phyloP scores from a whole-genome alignment of 2,797 vertebrate species.

The Melanitta fusca region DNA sequence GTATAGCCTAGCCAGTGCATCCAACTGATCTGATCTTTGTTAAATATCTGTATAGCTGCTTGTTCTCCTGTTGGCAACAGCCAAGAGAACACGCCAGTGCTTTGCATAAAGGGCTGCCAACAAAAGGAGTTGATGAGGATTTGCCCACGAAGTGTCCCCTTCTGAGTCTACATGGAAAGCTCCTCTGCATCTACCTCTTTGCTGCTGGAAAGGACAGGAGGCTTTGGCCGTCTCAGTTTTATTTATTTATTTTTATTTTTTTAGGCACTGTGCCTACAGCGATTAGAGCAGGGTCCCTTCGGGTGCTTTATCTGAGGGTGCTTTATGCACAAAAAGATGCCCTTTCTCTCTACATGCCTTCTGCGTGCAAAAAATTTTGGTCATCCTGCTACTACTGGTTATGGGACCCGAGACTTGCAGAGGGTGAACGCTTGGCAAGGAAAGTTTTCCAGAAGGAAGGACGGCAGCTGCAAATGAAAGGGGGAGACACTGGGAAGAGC shows the following conservation, averaged over 20 bases:
- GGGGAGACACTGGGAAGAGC: neutral
- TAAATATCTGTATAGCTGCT: neutral
- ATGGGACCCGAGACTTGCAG: neutral
- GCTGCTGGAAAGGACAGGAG: neutral
- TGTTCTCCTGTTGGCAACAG: conserved; percentile 17
- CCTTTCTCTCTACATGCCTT: neutral
- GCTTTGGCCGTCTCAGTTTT: neutral
- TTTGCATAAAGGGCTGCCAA: conserved; percentile 44
- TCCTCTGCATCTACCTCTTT: conserved; percentile 40
- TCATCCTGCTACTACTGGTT: neutral
- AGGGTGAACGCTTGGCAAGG: neutral
- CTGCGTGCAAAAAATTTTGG: neutral
- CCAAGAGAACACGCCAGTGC: conserved; percentile 14
- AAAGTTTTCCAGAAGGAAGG: neutral
- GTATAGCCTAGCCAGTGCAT: neutral
- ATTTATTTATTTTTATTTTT: neutral
- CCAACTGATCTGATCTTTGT: neutral
- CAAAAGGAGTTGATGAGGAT: conserved; percentile 47
- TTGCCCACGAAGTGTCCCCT: conserved; percentile 2
- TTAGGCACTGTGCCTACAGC: neutral
- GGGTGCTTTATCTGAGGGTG: neutral
- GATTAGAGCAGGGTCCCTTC: neutral
- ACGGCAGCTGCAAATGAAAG: neutral
- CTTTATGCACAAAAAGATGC: neutral
- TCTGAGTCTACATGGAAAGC: neutral